Conservation (phyloP, 2,797 vertebrate genomes). For the Lutjanus argentimaculatus region DNA sequence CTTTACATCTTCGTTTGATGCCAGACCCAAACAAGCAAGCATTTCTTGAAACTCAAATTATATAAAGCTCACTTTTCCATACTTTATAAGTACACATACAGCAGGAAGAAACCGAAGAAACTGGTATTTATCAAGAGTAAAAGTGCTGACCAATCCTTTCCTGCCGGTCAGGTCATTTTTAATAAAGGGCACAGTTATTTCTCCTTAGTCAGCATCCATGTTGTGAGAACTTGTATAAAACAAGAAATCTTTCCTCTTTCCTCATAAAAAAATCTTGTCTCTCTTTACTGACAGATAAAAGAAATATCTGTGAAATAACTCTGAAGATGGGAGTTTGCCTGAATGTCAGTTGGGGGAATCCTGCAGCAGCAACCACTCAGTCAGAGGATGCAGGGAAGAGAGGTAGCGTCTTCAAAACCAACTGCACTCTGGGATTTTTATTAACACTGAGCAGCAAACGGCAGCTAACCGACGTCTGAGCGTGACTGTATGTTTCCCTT, state of each 20-base stretch:
- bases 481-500: constrained; percentile 2
- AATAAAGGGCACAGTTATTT: neutral
- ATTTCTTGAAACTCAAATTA: neutral
- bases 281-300: constrained; percentile 4
- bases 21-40: constrained; percentile 10
- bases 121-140: constrained; percentile 29
- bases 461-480: constrained; percentile 26
- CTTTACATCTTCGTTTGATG: constrained; percentile 12
- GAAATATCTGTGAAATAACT: constrained; percentile 20
- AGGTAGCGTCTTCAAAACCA: constrained; percentile 32
- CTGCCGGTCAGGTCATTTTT: constrained; percentile 14
- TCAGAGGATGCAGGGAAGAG: constrained; percentile 16
- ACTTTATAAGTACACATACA: constrained; percentile 15
- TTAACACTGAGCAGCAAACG: constrained; percentile 43
- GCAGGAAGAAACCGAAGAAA: constrained; percentile 34
- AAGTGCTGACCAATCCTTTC: constrained; percentile 23
- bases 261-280: constrained; percentile 12
- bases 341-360: constrained; percentile 18
- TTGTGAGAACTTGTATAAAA: constrained; percentile 4
- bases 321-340: constrained; percentile 6
- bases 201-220: constrained; percentile 20
- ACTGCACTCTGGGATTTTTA: constrained; percentile 14
- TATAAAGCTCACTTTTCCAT: constrained; percentile 2
- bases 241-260: constrained; percentile 12
- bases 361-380: constrained; percentile 15